A percentile compares a stretch with the other conserved stretches of the same genome.
These are phyloP conservation scores for Mugil cephalus DNA, from an alignment of 2,113 vertebrate genomes.

Conservation along the genomic window DNA sequence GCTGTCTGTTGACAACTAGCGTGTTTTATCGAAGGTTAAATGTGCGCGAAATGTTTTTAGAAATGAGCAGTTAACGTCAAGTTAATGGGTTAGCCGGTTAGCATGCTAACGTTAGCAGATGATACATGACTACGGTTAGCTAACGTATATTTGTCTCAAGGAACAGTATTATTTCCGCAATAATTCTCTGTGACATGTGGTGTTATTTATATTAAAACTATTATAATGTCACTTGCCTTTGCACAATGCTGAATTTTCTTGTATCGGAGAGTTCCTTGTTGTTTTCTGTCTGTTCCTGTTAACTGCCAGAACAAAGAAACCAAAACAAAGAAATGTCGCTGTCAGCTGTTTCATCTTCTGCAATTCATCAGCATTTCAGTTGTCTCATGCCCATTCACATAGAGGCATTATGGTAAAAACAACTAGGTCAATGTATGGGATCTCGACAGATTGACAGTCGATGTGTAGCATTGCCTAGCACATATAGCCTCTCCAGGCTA, in stretches of 20 bases:
- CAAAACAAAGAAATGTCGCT: conserved; percentile 57
- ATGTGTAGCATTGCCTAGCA: not conserved
- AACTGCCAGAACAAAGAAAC: conserved; percentile 64
- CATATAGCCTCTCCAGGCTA: not conserved
- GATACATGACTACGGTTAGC: conserved; percentile 10
- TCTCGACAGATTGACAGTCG: not conserved
- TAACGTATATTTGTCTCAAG: not conserved
- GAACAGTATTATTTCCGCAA: not conserved
- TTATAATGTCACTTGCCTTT: no score
- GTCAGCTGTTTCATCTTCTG: conserved; percentile 26
- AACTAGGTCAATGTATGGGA: not conserved
- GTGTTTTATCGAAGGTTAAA: not conserved
- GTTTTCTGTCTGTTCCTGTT: not conserved
- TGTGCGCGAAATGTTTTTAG: fast-evolving
- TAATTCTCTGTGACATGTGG: fast-evolving
- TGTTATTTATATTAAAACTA: not conserved
- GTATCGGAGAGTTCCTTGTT: not conserved
- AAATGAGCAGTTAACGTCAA: not conserved
- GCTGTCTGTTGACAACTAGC: not conserved
- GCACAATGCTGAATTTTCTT: not conserved
- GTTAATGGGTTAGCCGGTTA: conserved; percentile 25
- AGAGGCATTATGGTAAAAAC: not conserved
- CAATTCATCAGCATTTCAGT: conserved; percentile 56
- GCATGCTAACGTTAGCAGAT: conserved; percentile 60
- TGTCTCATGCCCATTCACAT: conserved; percentile 16